Evolutionary conservation across 2,888 invertebrate genomes (phyloP), one percentile per base, ranked within the genome.

Genomic region (Drosophila colorata): DNA sequence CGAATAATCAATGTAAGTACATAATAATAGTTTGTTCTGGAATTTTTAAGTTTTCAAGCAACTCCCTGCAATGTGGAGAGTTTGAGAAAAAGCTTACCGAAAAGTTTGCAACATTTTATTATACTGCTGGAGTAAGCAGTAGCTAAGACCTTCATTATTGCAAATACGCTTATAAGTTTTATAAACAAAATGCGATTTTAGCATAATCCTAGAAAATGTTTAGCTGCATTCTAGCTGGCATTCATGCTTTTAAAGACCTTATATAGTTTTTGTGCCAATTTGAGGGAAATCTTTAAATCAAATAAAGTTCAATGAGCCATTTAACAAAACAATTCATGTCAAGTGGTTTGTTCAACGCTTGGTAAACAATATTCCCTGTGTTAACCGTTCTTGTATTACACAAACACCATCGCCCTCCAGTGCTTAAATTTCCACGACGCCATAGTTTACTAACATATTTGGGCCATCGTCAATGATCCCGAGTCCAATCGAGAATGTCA

Each of bases 1-100:
- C 63, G 64, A 73, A 82, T 79, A 85, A 79, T 85, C 86, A 82
- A 87, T 85, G 73, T 73, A 66, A 82, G 75, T 79, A 78, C 66
- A 86, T 87, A 82, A 85, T 82, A 82, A 82, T 82, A 82, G 81
- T 82, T 78, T 81, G 56, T 76, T 56, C 31, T 43, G 49, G 23
- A 40, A 75, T 78, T 81, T 72, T 72, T 52, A 74, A 83, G 74
- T 77, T 80, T 70, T 60, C 33, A 8, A 20, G 16, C 11, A 35
- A 38, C 20, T 16, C n/a, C 14, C 8, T n/a, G 40, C 23, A 14
- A 35, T 55, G 40, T 28, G 47, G 14, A 33, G 57, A 56, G 69
- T 44, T 66, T 60, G 65, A 52, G 66, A 57, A 60, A 74, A 44
- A 72, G 81, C 65, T 74, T 74, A 78, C 28, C 58, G 52, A n/a